These are phyloP conservation scores for Hucho hucho DNA, from an alignment of 2,113 vertebrate species.

Conservation along the genomic window DNA sequence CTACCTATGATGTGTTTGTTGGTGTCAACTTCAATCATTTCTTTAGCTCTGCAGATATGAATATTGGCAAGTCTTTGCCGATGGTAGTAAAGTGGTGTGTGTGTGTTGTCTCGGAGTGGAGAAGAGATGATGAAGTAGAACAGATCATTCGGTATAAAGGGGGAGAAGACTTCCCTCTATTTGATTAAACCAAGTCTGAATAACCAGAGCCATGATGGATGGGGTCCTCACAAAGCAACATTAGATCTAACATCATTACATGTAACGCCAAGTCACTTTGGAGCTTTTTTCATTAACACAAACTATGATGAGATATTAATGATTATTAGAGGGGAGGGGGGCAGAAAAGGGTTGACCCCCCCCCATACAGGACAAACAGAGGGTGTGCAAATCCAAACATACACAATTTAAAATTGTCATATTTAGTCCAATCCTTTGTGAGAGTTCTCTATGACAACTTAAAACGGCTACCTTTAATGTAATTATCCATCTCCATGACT, in stretches of 20 bases:
- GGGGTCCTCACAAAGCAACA: conserved; percentile 66
- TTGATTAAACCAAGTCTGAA: conserved; percentile 71
- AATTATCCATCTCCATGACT: too few relatives aligned
- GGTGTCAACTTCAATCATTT: too few relatives aligned
- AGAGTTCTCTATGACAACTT: too few relatives aligned
- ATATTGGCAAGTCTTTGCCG: too few relatives aligned
- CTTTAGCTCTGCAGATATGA: too few relatives aligned
- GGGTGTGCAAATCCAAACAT: background rate
- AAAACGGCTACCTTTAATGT: too few relatives aligned
- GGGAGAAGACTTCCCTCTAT: conserved; percentile 57
- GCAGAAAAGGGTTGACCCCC: conserved; percentile 43
- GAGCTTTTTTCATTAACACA: conserved; percentile 77
- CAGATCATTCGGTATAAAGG: conserved; percentile 67
- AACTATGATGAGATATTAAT: conserved; percentile 75
- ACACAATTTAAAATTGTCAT: too few relatives aligned
- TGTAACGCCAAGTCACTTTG: conserved; percentile 75
- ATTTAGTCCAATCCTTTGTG: too few relatives aligned
- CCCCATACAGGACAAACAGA: background rate
- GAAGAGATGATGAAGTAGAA: conserved; percentile 68
- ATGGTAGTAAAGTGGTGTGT: too few relatives aligned
- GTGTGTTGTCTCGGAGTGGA: background rate
- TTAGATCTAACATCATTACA: conserved; percentile 76
- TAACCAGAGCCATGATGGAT: conserved; percentile 67
- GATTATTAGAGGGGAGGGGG: conserved; percentile 65
- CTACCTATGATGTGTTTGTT: too few relatives aligned